A percentile compares a stretch with the other conserved stretches of the same genome.
Conservation (phyloP, 2,888 invertebrate species). For the Liopterus haemorrhoidalis region DNA sequence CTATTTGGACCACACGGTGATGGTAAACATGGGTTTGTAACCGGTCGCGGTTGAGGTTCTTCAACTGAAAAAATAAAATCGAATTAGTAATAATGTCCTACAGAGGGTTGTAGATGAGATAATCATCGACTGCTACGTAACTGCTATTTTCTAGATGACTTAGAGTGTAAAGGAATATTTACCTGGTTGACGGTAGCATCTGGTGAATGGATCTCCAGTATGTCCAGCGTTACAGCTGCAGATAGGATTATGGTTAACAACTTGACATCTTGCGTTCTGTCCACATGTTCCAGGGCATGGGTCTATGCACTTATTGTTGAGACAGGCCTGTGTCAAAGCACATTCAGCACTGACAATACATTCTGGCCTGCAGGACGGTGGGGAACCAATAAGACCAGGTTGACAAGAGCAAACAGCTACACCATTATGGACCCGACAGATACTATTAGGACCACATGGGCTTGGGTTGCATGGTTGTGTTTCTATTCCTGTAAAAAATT, state of each 20-base stretch:
- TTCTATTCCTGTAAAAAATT: slow-evolving; percentile 28
- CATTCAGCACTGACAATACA: slow-evolving; percentile 78
- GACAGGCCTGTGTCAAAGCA: slow-evolving; percentile 68
- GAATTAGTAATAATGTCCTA: background rate
- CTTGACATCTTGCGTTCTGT: slow-evolving; percentile 63
- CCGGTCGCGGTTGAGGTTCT: slow-evolving; percentile 37
- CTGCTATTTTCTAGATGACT: background rate
- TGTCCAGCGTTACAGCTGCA: slow-evolving; percentile 66
- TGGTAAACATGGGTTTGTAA: slow-evolving; percentile 61
- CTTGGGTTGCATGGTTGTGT: slow-evolving; percentile 62
- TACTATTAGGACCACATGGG: slow-evolving; percentile 65
- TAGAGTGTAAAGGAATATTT: slow-evolving; percentile 37
- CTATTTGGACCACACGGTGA: slow-evolving; percentile 62
- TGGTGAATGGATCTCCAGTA: slow-evolving; percentile 70
- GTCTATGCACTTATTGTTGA: slow-evolving; percentile 71
- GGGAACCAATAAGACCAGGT: slow-evolving; percentile 64
- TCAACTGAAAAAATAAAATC: slow-evolving; percentile 17
- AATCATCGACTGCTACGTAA: background rate
- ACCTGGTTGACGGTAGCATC: slow-evolving; percentile 58
- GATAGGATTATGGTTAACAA: slow-evolving; percentile 74
- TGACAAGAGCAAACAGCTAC: slow-evolving; percentile 65
- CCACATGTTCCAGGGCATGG: slow-evolving; percentile 80
- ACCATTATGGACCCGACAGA: slow-evolving; percentile 53
- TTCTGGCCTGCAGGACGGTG: slow-evolving; percentile 72
- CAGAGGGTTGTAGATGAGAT: background rate